Evolutionary conservation across 2,113 vertebrate genomes (phyloP), one percentile per base, ranked within the genome.

Genomic region (Tachuris rubrigastra): DNA sequence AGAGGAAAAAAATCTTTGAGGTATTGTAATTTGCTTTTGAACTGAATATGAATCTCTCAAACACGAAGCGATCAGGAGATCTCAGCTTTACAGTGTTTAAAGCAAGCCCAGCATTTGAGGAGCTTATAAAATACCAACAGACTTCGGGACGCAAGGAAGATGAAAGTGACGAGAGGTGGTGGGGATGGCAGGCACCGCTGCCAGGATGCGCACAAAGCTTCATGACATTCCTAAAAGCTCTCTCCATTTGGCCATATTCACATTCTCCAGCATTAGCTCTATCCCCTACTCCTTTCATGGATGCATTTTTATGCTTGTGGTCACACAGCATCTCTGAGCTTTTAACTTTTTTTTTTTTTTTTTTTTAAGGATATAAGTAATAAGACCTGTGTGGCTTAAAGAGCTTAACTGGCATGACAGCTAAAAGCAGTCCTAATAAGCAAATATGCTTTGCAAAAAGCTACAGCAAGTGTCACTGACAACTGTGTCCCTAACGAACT

Each of bases 171-270:
- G 9, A 4, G 4, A 14, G 18, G 8, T 8, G 19, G 33, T 21
- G 10, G 12, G 21, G 30, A 0, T 6, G 1, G 27, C 47, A 46
- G 65, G 24, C 37, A 50, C 9, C 3, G 0, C 47, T 53, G n/a
- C 53, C 68, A 44, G 53, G 50, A 52, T 35, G 37, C 18, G 21
- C 49, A 58, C 41, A 87, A 53, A 87, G 63, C 49, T 52, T 76
- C 68, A 21, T 1, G 6, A 50, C 39, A 23, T 17, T 93, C 30
- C 22, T 31, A 33, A 81, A 83, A 86, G 11, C 59, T 44, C 59
- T 47, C 53, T 60, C 19, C 42, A 18, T 3, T 1, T 30, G 63
- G 21, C 35, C 56, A 47, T n/a, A 27, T 65, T 63, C 39, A 55
- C n/a, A 14, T 53, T 80, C 50, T 46, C 33, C 50, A 53, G 46